phyloP scores from a whole-genome alignment of 2,113 vertebrate species.

The Archocentrus centrarchus region DNA sequence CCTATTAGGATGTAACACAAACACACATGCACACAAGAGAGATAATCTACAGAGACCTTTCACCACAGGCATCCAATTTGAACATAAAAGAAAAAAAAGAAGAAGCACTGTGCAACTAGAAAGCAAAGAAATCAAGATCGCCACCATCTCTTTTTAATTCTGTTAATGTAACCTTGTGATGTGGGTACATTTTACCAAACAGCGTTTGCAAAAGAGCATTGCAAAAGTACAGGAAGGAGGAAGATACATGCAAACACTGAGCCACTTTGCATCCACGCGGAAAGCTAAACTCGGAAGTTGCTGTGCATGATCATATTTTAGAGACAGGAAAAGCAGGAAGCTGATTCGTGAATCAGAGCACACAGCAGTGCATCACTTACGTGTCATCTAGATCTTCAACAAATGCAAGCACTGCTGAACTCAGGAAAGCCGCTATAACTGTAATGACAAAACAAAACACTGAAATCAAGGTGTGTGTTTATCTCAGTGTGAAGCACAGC shows the following conservation, averaged over 20 bases:
- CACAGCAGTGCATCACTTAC: slow-evolving; percentile 84
- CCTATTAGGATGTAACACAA: background rate
- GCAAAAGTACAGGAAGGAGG: background rate
- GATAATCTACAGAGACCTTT: background rate
- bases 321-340: slow-evolving; percentile 20
- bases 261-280: background rate
- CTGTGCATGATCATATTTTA: background rate
- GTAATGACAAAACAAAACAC: slow-evolving; percentile 27
- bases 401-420: slow-evolving; percentile 80
- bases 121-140: background rate
- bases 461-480: background rate
- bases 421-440: slow-evolving; percentile 74
- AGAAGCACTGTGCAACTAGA: background rate
- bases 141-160: background rate
- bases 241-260: background rate
- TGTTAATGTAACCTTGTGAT: background rate
- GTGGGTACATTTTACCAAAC: background rate
- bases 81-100: background rate
- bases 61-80: slow-evolving; percentile 20
- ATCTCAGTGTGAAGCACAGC: background rate
- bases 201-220: background rate
- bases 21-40: slow-evolving; percentile 9
- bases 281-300: background rate
- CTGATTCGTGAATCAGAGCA: background rate
- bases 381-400: slow-evolving; percentile 95